Percentiles rank a stretch among this genome's conserved stretches.
These are phyloP conservation scores for Ancistrus triradiatus DNA, from an alignment of 2,113 vertebrate genomes.

Conservation along the genomic window DNA sequence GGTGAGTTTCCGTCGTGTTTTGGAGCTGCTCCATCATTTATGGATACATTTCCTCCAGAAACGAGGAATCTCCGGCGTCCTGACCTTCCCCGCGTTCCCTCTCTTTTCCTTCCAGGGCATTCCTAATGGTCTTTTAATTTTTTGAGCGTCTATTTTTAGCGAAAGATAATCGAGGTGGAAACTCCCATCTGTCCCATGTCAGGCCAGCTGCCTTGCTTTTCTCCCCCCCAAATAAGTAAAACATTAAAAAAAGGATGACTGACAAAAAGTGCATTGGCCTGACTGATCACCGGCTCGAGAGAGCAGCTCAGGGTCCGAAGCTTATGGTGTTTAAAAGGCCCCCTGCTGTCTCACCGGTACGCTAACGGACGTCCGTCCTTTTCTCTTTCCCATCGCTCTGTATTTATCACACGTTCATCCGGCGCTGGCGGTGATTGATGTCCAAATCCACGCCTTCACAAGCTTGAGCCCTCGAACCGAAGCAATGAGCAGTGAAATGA, in stretches of 20 bases:
- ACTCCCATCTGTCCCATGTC: slow-evolving; percentile 76
- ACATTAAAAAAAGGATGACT: slow-evolving; percentile 40
- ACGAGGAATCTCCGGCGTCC: slow-evolving; percentile 45
- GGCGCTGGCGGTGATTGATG: not conserved
- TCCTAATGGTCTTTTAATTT: slow-evolving; percentile 75
- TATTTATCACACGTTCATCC: not conserved
- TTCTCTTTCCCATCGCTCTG: not conserved
- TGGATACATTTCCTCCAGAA: slow-evolving; percentile 56
- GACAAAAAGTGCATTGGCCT: slow-evolving; percentile 38
- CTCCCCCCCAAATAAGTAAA: slow-evolving; percentile 20
- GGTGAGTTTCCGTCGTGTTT: slow-evolving; percentile 16
- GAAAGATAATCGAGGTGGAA: slow-evolving; percentile 78
- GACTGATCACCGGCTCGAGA: not conserved
- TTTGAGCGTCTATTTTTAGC: slow-evolving; percentile 74
- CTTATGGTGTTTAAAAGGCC: slow-evolving; percentile 8
- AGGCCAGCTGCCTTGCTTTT: slow-evolving; percentile 76
- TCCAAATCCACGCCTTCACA: not conserved
- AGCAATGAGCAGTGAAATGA: slow-evolving; percentile 11
- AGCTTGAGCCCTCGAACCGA: not conserved
- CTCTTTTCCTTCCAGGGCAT: slow-evolving; percentile 23
- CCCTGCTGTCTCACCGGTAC: not conserved
- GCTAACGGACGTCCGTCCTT: not conserved
- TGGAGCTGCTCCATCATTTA: slow-evolving; percentile 66
- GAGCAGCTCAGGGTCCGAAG: slow-evolving; percentile 9
- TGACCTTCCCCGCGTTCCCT: slow-evolving; percentile 16